Evolutionary conservation across 2,888 invertebrate species (phyloP), one percentile per base, ranked within the genome.

Genomic region (Gonocerus acuteangulatus): DNA sequence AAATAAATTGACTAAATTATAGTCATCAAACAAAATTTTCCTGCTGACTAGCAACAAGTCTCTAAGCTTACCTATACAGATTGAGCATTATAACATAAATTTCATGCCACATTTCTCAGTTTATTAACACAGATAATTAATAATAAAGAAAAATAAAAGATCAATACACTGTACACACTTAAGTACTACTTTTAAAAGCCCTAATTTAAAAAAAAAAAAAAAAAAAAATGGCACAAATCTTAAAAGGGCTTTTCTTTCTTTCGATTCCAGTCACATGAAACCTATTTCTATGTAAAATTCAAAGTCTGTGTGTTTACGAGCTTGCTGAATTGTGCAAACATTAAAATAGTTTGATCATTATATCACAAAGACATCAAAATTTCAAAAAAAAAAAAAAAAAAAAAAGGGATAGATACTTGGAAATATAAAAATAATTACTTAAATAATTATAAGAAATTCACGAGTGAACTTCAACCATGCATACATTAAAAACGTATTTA

Each of bases 41-140:
- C 48, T 59, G 59, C 59, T 59, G 59, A 59, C 59, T 59, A 59
- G 59, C 59, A 59, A 59, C 48, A 59, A 48, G 59, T 59, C 13
- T 59, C 48, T 48, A 48, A 47, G 45, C 23, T 48, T 23, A 36
- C 19, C n/a, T 48, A 48, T 48, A 59, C 48, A 49, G 39, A 59
- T 48, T 59, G 59, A 59, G 59, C 59, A 59, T 59, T 59, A 48
- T 13, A 59, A 57, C 47, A 44, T 47, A 57, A 57, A 18, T 54
- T 11, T 23, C 45, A 47, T 27, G 34, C 57, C 27, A 16, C 23
- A 18, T 47, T 57, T 47, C 27, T 45, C 47, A 45, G 1, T 32
- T 22, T 32, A 32, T 57, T 32, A 13, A 15, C 22, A 23, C 4
- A 23, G 9, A 23, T 42, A 57, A 27, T 15, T 36, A 32, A 59